These are phyloP conservation scores for Polia nebulosa DNA, from an alignment of 2,888 invertebrate genomes.

Conservation along the genomic window DNA sequence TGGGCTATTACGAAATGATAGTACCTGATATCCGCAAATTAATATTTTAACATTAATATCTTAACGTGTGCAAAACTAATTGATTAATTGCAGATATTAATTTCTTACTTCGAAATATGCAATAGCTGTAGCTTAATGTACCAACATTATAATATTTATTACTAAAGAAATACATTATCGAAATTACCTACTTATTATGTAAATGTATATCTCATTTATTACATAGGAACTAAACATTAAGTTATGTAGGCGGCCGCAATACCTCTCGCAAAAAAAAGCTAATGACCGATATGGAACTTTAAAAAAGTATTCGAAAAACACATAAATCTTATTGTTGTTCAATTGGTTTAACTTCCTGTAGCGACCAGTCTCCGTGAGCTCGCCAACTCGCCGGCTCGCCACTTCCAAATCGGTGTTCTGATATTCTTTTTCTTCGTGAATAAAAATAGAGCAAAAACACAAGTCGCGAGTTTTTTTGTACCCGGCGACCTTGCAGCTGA, in stretches of 20 bases:
- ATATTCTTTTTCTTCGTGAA: slow-evolving; percentile 87
- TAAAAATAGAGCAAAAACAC: slow-evolving; percentile 89
- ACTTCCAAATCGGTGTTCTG: slow-evolving; percentile 89
- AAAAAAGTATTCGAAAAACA: slow-evolving; percentile 82
- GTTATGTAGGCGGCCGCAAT: slow-evolving; percentile 21
- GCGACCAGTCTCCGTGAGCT: slow-evolving; percentile 81
- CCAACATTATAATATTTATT: slow-evolving; percentile 31
- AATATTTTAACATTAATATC: slow-evolving; percentile 48
- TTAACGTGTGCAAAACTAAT: slow-evolving; percentile 33
- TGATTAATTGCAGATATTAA: slow-evolving; percentile 55
- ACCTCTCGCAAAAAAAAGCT: slow-evolving; percentile 50
- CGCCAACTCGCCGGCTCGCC: slow-evolving; percentile 77
- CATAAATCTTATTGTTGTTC: slow-evolving; percentile 89
- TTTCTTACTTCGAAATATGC: slow-evolving; percentile 42
- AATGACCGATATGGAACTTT: slow-evolving; percentile 71
- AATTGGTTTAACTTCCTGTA: slow-evolving; percentile 88
- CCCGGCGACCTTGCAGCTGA: slow-evolving; percentile 87
- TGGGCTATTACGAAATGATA: slow-evolving; percentile 35
- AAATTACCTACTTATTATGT: slow-evolving; percentile 53
- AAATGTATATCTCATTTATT: slow-evolving; percentile 32
- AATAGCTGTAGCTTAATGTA: slow-evolving; percentile 32
- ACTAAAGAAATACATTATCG: slow-evolving; percentile 30
- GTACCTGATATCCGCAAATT: slow-evolving; percentile 40
- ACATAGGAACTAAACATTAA: slow-evolving; percentile 49
- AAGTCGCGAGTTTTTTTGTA: slow-evolving; percentile 83